phyloP scores from a whole-genome alignment of 2,113 vertebrate species.

The Epinephelus moara region DNA sequence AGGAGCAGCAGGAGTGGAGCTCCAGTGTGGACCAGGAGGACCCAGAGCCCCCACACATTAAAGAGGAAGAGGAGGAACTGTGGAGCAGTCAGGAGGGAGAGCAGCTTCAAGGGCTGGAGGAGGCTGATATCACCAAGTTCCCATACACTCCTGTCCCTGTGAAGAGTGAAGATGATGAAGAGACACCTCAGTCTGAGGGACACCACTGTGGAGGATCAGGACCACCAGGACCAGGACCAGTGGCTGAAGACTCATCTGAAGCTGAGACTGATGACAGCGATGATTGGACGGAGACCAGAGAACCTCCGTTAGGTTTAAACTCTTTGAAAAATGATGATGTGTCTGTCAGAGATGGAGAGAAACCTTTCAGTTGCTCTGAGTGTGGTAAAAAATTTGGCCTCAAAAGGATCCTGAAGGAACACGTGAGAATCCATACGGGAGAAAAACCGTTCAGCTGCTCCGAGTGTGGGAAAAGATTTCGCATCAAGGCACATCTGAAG shows the following conservation, averaged over 20 bases:
- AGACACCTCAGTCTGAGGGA: no score
- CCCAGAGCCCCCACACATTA: no score
- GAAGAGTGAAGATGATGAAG: no score
- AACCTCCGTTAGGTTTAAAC: not conserved
- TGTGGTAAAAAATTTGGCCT: constrained; percentile 14
- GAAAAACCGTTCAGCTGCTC: constrained; percentile 50
- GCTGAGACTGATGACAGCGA: not conserved
- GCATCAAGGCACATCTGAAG: not conserved
- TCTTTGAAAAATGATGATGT: no score
- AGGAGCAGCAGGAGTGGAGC: not conserved
- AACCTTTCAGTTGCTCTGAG: constrained; percentile 38
- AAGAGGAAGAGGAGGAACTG: no score
- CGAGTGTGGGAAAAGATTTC: constrained; percentile 23
- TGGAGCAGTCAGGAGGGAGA: no score
- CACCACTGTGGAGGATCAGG: no score
- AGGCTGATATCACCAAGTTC: no score
- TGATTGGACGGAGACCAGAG: not conserved
- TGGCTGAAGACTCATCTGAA: not conserved
- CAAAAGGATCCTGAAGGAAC: not conserved
- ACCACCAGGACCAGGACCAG: not conserved
- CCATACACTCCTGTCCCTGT: no score
- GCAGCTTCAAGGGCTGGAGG: no score
- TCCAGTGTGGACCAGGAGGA: no score
- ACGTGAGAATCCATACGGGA: constrained; percentile 29
- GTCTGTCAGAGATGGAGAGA: not conserved